Evolutionary conservation across 2,888 invertebrate species (phyloP), one percentile per base, ranked within the genome.

Genomic region (Drosophila neonasuta): DNA sequence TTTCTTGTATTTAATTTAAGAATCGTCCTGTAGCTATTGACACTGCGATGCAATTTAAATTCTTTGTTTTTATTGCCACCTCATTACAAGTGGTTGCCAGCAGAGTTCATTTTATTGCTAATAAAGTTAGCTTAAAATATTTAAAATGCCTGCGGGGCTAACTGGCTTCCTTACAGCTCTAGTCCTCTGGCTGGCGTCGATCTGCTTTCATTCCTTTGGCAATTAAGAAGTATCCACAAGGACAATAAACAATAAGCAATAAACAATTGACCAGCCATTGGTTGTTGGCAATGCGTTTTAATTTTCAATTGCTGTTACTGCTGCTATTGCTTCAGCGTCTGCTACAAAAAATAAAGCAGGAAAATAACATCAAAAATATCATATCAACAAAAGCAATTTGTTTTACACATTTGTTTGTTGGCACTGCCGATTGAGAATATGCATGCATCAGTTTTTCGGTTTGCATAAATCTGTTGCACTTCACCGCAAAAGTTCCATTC

Each of bases 91-190:
- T 54, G 54, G 55, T 58, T 63, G 55, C 62, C 79, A 52, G 61
- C 64, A 39, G 79, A 79, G 52, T 71, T 61, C n/a, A 52, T 65
- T 76, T 70, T 56, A 63, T 73, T 64, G 77, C 73, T 68, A 72
- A 82, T 77, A 73, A 82, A 79, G 50, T 71, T 73, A 67, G 66
- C 55, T 60, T 80, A 68, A 82, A 68, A 68, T 71, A 78, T 78
- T 80, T 78, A 78, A 78, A 80, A 62, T 62, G 70, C 50, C 63
- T 50, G 52, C 49, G 44, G 63, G 46, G 49, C 49, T 44, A n/a
- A 41, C 44, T 54, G 58, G 15, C 44, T 34, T 9, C 48, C 55
- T 44, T 32, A 44, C 13, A 20, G 30, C 13, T 58, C 29, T 9
- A 8, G 29, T 15, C 42, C 17, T 34, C 29, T n/a, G 29, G 45